Conservation (phyloP, 2,113 vertebrate genomes). For the Seriola quinqueradiata region DNA sequence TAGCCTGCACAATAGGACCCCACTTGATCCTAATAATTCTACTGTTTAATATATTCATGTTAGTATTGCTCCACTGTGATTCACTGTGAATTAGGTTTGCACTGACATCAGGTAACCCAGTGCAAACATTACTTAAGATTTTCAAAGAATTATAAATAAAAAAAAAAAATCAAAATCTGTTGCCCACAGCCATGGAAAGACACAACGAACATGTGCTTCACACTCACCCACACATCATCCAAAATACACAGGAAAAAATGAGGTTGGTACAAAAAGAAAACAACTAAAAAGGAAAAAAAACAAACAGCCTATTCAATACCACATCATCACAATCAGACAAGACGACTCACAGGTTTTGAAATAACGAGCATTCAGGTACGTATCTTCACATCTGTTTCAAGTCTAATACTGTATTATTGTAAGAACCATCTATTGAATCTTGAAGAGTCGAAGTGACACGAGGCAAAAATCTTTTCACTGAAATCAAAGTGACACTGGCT, state of each 20-base stretch:
- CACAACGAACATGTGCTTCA: slow-evolving; percentile 54
- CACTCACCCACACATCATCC: slow-evolving; percentile 61
- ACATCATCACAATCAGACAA: slow-evolving; percentile 77
- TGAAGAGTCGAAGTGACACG: slow-evolving; percentile 45
- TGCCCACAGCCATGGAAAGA: slow-evolving; percentile 58
- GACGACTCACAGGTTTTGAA: slow-evolving; percentile 77
- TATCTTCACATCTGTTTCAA: slow-evolving; percentile 74
- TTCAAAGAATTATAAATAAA: background rate
- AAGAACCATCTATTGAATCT: slow-evolving; percentile 59
- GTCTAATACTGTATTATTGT: slow-evolving; percentile 77
- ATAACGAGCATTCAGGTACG: slow-evolving; percentile 72
- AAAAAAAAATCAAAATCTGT: slow-evolving; percentile 5
- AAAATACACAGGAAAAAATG: slow-evolving; percentile 48
- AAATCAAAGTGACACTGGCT: slow-evolving; percentile 18
- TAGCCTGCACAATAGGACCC: slow-evolving; percentile 47
- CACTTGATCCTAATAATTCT: slow-evolving; percentile 13
- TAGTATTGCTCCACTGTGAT: slow-evolving; percentile 70
- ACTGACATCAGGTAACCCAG: slow-evolving; percentile 33
- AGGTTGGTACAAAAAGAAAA: slow-evolving; percentile 51
- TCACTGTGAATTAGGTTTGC: slow-evolving; percentile 35
- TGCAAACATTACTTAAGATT: slow-evolving; percentile 34
- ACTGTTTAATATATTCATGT: slow-evolving; percentile 29
- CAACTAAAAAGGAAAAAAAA: slow-evolving; percentile 51
- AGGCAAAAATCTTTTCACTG: slow-evolving; percentile 38
- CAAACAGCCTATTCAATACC: slow-evolving; percentile 63